Evolutionary conservation across 2,113 vertebrate species (phyloP), one percentile per base, ranked within the genome.

Genomic region (Motacilla alba): DNA sequence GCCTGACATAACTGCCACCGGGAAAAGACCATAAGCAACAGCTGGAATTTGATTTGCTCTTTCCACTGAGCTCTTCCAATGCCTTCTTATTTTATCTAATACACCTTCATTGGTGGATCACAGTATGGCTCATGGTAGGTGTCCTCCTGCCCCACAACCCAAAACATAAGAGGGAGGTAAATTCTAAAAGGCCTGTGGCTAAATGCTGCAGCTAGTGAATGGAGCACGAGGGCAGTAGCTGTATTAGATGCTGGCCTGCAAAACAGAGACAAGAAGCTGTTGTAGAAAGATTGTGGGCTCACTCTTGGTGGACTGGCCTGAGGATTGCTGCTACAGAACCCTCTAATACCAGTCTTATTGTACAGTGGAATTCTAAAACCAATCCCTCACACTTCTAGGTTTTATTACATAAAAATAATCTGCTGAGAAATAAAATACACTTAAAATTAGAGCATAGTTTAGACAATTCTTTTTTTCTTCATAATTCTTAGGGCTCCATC

Each of bases 1-100:
- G 37, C 14, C 44, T 79, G 33, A 82, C 10, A 2, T 8, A 64
- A 55, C 26, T 4, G 8, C 44, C 39, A 15, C 21, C 0, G 0
- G 50, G 30, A 44, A 28, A 76, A 58, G 13, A 66, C 8, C 13
- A 8, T 4, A 72, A 80, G 21, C 15, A 68, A 28, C 1, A 44
- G 21, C 22, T 52, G 5, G 37, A 50, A 90, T 43, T 67, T 30
- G 11, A 52, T 60, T 56, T 73, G 46, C 16, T 37, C 27, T 41
- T 80, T 47, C 44, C 24, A 72, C 4, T 12, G 14, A 68, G 6
- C 30, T 79, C n/a, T 70, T 52, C 46, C 46, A 8, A 74, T 8
- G 13, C 11, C 26, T 16, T 89, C 47, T 62, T 64, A 44, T 33
- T 89, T 81, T 4, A 28, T 16, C 74, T 44, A 53, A 58, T 11